Evolutionary conservation across 2,113 vertebrate species (phyloP).

Genomic region (Castor canadensis): DNA sequence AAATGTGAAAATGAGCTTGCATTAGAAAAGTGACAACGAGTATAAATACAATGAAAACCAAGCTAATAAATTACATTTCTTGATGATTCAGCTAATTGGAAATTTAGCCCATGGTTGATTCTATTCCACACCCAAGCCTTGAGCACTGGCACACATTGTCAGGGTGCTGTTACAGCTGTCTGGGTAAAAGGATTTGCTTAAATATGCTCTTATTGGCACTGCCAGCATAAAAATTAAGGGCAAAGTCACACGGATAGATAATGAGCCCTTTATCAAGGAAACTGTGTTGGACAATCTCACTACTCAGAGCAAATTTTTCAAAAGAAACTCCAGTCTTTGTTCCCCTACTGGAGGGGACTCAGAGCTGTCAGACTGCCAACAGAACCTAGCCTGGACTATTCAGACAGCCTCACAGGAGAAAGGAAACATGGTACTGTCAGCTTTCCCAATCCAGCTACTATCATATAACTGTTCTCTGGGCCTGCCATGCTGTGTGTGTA

Average conservation of each 20-base stretch:
- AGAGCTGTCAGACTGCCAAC: conserved; percentile 52
- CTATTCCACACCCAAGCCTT: conserved; percentile 16
- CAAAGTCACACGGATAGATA: conserved; percentile 74
- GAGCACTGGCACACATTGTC: conserved; percentile 9
- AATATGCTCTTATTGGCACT: conserved; percentile 59
- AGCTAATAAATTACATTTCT: conserved; percentile 40
- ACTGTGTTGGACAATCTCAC: conserved; percentile 72
- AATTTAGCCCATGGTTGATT: conserved; percentile 53
- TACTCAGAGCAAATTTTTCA: conserved; percentile 71
- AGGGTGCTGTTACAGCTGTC: conserved; percentile 56
- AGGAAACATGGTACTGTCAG: conserved; percentile 32
- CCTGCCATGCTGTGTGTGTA: not conserved
- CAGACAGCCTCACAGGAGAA: conserved; percentile 32
- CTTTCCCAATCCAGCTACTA: not conserved
- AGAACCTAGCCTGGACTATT: conserved; percentile 8
- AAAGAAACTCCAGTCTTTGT: conserved; percentile 75
- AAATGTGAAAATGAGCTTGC: conserved; percentile 40
- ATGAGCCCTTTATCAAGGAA: conserved; percentile 75
- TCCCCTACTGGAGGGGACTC: conserved; percentile 56
- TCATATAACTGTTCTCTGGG: not conserved
- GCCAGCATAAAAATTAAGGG: conserved; percentile 67
- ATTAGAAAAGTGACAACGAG: conserved; percentile 38
- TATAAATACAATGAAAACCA: not conserved
- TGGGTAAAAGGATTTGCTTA: conserved; percentile 60
- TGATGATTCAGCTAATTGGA: conserved; percentile 49